Conservation (phyloP, 2,113 vertebrate genomes). For the Phaethon lepturus region DNA sequence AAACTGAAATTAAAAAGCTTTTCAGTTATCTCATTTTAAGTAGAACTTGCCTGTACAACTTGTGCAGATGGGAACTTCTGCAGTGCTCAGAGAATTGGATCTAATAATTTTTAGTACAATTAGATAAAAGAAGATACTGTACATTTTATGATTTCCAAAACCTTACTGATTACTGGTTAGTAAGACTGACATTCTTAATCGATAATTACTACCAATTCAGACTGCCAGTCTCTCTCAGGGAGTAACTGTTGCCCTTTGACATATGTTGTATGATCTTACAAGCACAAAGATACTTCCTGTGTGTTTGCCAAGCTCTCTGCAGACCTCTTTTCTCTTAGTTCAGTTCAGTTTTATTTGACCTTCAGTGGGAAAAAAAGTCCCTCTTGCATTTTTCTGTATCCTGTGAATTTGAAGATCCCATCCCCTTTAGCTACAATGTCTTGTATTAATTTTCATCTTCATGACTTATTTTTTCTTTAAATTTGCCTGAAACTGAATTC, state of each 20-base stretch:
- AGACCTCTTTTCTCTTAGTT: neutral
- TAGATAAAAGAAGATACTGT: neutral
- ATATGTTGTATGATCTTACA: neutral
- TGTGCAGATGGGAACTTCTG: neutral
- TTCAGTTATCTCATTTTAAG: neutral
- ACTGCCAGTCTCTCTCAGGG: neutral
- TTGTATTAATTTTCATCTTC: neutral
- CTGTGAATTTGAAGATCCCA: neutral
- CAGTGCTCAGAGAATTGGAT: neutral
- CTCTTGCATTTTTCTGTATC: neutral
- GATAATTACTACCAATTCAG: neutral
- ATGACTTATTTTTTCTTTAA: neutral
- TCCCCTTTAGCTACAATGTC: neutral
- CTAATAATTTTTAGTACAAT: neutral
- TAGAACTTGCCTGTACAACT: neutral
- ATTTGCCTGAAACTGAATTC: neutral
- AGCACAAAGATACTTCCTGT: neutral
- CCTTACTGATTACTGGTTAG: neutral
- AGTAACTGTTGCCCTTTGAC: neutral
- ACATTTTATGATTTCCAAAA: neutral
- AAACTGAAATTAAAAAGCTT: slow-evolving; percentile 34
- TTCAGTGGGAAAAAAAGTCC: neutral
- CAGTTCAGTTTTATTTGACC: neutral
- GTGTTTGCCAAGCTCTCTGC: neutral
- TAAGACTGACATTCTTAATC: neutral